These are phyloP conservation scores for Paraplagusia blochii DNA, from an alignment of 2,113 vertebrate species.

Conservation along the genomic window DNA sequence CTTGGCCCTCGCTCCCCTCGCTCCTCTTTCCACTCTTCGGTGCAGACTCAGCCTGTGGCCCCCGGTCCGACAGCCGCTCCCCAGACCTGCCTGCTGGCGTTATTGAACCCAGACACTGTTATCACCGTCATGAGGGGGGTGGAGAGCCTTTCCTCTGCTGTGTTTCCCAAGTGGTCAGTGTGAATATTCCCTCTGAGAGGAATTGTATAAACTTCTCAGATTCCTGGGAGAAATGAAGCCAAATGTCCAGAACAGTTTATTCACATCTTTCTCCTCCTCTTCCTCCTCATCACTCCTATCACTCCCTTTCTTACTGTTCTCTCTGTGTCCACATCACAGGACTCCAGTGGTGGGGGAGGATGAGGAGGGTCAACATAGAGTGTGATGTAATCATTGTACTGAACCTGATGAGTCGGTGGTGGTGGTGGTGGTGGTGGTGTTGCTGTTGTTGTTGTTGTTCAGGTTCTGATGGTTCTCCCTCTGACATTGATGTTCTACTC, in stretches of 20 bases:
- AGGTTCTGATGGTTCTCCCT: slow-evolving; percentile 65
- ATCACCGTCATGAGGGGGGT: slow-evolving; percentile 37
- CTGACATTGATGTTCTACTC: slow-evolving; percentile 66
- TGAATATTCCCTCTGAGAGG: slow-evolving; percentile 50
- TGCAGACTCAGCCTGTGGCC: no score
- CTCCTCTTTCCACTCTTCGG: no score
- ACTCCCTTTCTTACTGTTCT: slow-evolving; percentile 49
- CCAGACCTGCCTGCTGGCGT: no score
- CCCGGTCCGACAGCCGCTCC: no score
- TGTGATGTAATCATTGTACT: slow-evolving; percentile 58
- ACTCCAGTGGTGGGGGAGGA: slow-evolving; percentile 48
- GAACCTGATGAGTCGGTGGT: slow-evolving; percentile 63
- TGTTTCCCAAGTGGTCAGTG: slow-evolving; percentile 66
- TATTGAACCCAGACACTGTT: slow-evolving; percentile 54
- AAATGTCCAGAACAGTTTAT: no score
- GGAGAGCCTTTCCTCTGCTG: slow-evolving; percentile 55
- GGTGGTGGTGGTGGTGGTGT: slow-evolving; percentile 69
- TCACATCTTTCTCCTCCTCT: slow-evolving; percentile 42
- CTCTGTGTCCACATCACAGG: no score
- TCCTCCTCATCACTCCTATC: slow-evolving; percentile 44
- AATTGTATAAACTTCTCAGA: slow-evolving; percentile 72
- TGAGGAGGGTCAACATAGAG: slow-evolving; percentile 50
- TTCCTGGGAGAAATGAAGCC: slow-evolving; percentile 71
- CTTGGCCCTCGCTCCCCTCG: no score
- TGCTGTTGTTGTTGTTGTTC: slow-evolving; percentile 70